Evolutionary conservation across 2,113 vertebrate genomes (phyloP).

Genomic region (Tupaia tana): DNA sequence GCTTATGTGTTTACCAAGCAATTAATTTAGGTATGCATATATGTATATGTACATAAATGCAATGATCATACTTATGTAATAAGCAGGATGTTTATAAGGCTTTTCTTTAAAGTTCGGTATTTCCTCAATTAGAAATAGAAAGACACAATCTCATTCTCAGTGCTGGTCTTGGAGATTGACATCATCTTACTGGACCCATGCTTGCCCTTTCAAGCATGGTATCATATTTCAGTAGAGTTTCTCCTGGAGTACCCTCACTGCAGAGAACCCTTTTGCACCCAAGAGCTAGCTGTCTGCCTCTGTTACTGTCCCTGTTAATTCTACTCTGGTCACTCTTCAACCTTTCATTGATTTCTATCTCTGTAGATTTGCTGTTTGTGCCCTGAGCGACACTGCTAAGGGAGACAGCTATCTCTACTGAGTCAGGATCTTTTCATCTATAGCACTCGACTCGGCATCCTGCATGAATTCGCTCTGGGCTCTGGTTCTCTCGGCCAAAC

Average conservation of each 20-base stretch:
- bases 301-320: neutral
- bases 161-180: too few species aligned
- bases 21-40: neutral
- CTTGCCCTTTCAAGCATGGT: neutral
- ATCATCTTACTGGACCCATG: neutral
- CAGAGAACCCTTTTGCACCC: neutral
- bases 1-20: constrained; percentile 31
- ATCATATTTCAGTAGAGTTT: neutral
- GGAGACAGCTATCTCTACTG: neutral
- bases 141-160: neutral
- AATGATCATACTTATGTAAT: neutral
- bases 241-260: neutral
- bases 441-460: neutral
- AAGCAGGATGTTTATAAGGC: neutral
- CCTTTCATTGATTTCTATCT: neutral
- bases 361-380: neutral
- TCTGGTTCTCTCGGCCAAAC: neutral
- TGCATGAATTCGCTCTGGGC: neutral
- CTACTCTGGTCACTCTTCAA: neutral
- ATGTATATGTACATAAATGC: too few species aligned
- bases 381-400: neutral
- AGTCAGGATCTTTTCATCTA: neutral
- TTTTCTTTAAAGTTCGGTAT: neutral
- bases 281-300: constrained; percentile 1
- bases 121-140: neutral